phyloP scores from a whole-genome alignment of 1,140 invertebrate genomes.

The Latrodectus geometricus region DNA sequence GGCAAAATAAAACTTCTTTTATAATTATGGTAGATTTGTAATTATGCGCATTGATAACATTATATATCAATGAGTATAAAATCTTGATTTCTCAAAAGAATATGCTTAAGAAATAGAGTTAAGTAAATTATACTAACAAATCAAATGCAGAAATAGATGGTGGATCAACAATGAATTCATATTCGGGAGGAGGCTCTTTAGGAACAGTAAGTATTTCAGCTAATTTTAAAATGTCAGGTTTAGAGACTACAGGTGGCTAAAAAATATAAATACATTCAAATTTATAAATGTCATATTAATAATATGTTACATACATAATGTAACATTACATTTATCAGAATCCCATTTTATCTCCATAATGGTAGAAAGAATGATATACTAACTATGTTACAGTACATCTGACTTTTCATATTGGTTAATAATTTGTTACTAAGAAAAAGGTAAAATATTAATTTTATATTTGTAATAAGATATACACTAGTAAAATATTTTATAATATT shows the following conservation, averaged over 20 bases:
- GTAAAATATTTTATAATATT: too few species aligned
- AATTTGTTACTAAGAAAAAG: too few species aligned
- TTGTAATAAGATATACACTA: too few species aligned
- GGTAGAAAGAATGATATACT: too few species aligned
- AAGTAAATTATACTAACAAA: conserved; percentile 76
- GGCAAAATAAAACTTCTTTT: not conserved
- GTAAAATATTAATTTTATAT: too few species aligned
- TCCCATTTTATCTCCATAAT: too few species aligned
- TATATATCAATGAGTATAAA: not conserved
- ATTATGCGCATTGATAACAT: not conserved
- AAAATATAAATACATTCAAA: not conserved
- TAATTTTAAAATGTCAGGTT: conserved; percentile 89
- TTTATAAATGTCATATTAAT: not conserved
- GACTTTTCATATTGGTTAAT: too few species aligned
- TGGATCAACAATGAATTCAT: conserved; percentile 98
- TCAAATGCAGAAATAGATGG: conserved; percentile 99
- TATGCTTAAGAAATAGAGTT: not conserved
- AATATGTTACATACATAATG: too few species aligned
- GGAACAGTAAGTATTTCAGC: conserved; percentile 90
- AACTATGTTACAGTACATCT: too few species aligned
- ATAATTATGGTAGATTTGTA: not conserved
- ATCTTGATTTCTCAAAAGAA: not conserved
- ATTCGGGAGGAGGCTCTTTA: conserved; percentile 94
- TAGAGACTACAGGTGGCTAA: conserved; percentile 69
- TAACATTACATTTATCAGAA: too few species aligned